Evolutionary conservation across 2,113 vertebrate species (phyloP).

Genomic region (Bambusicola thoracicus): DNA sequence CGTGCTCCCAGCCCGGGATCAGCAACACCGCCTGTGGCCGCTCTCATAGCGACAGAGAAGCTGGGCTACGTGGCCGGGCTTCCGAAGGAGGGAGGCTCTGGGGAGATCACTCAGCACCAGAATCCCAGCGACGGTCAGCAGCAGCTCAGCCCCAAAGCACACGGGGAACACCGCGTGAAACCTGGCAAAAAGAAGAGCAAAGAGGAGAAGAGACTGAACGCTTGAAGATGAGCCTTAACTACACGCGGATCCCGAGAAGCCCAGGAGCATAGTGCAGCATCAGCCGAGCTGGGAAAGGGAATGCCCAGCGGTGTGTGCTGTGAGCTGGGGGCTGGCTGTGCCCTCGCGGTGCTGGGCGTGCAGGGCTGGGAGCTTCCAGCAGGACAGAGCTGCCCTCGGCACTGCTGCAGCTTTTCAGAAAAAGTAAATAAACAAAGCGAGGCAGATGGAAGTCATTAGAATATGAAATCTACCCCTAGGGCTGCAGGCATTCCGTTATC

Average conservation of each 20-base stretch:
- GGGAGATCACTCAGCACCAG: accelerated
- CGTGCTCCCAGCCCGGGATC: accelerated
- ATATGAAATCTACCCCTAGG: neutral
- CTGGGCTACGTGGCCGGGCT: neutral
- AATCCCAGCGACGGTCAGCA: accelerated
- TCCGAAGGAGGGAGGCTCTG: accelerated
- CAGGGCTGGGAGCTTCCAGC: constrained; percentile 10
- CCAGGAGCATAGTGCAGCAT: accelerated
- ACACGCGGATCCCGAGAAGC: neutral
- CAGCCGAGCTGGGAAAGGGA: neutral
- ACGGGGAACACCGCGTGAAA: neutral
- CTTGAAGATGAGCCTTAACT: neutral
- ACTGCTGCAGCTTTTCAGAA: constrained; percentile 22
- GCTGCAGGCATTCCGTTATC: neutral
- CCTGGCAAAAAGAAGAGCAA: accelerated
- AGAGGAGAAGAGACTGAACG: neutral
- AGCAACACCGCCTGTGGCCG: accelerated
- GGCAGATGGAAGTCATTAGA: constrained; percentile 44
- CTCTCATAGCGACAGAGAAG: accelerated
- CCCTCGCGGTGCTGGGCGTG: too few species aligned
- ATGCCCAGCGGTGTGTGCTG: accelerated
- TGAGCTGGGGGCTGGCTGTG: too few species aligned
- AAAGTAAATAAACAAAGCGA: constrained; percentile 19
- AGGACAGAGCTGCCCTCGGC: neutral
- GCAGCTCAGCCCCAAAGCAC: accelerated